Conservation (phyloP, 1,140 invertebrate species). For the Papilio helenus region DNA sequence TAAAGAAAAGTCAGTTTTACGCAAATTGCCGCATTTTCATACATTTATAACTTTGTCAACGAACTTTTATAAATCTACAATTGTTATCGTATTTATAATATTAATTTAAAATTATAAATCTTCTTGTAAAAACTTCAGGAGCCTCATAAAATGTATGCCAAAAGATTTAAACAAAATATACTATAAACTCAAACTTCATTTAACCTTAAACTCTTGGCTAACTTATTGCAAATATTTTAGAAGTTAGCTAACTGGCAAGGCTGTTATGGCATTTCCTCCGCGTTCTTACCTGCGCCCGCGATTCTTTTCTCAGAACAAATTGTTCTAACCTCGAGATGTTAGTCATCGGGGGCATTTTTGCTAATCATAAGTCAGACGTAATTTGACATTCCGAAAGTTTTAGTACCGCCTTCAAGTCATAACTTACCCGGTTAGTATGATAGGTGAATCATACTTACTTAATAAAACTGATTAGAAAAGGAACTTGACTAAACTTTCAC, state of each 20-base stretch:
- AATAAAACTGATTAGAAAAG: background rate
- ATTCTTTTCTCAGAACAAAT: slow-evolving; percentile 53
- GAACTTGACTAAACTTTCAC: slow-evolving; percentile 28
- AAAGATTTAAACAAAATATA: no score
- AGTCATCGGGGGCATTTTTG: slow-evolving; percentile 55
- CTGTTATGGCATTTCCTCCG: slow-evolving; percentile 57
- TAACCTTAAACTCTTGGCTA: slow-evolving; percentile 26
- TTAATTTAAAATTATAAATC: no score
- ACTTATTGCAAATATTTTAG: slow-evolving; percentile 33
- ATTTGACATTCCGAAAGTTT: slow-evolving; percentile 45
- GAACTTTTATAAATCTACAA: no score
- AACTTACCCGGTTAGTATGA: slow-evolving; percentile 3
- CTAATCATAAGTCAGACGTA: slow-evolving; percentile 43
- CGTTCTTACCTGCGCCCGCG: slow-evolving; percentile 46
- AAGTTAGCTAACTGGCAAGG: slow-evolving; percentile 29
- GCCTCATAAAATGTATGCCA: background rate
- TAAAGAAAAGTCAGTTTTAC: no score
- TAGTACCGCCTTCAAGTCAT: slow-evolving; percentile 28
- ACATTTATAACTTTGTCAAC: no score
- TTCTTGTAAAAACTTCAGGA: background rate
- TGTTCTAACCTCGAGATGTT: slow-evolving; percentile 50
- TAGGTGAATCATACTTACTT: slow-evolving; percentile 27
- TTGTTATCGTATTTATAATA: no score
- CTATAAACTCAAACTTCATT: no score
- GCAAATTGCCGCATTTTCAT: no score